Evolutionary conservation across 2,113 vertebrate genomes (phyloP), one percentile per base, ranked within the genome.

Genomic region (Xenotilapia leptura): DNA sequence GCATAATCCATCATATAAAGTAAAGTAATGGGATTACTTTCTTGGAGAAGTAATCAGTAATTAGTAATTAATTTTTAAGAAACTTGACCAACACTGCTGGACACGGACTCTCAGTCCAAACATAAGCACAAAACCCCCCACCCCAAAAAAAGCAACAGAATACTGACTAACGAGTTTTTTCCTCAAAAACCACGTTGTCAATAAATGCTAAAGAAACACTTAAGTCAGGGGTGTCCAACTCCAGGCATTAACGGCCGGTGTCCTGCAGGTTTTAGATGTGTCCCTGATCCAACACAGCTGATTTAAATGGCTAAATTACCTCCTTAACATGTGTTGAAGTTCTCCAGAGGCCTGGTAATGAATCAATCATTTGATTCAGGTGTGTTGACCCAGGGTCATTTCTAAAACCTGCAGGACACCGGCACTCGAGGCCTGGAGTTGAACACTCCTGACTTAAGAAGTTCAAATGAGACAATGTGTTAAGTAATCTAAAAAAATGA

Each of bases 161-260:
- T 26, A 42, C 65, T 42, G 65, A 23, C 2, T 42, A 42, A 42
- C 1, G 1, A 15, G 12, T 15, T 9, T 23, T 40, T 14, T 23
- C 36, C 62, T 13, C n/a, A 23, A 65, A 65, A 65, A 65, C 9
- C 10, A n/a, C 17, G 2, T 8, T 40, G 19, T 70, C n/a, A 70
- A 26, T 9, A 70, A 70, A 4, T 70, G 3, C 19, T 65, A 65
- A 13, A 65, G 33, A 65, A 70, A 70, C n/a, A 33, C 58, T 60
- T 11, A 33, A 19, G 58, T 19, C 58, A 33, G 15, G 58, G 0
- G 15, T 62, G 15, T 62, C 1, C 28, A 62, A 62, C 58, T 36
- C 28, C 15, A 62, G 58, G 58, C 31, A 4, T 62, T 6, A 17
- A 58, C 0, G 0, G 28, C 31, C 1, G 4, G 1, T 36, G 17